Conservation (phyloP, 2,888 invertebrate species). For the Crossocerus cetratus region DNA sequence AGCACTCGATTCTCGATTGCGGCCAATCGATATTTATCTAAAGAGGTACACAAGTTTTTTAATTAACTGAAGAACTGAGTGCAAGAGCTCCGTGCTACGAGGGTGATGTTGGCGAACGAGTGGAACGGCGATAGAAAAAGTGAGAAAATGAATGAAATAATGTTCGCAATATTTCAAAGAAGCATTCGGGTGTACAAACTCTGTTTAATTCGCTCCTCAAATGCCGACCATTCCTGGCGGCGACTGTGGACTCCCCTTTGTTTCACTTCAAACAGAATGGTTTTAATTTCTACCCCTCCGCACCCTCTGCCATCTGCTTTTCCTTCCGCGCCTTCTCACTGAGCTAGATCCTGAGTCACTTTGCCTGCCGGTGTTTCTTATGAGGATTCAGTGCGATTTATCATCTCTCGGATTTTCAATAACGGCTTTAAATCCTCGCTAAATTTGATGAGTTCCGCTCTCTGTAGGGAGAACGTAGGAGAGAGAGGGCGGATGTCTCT, state of each 20-base stretch:
- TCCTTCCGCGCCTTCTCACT: not conserved
- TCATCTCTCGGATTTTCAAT: slow-evolving; percentile 8
- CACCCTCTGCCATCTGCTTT: no score
- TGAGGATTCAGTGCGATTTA: slow-evolving; percentile 6
- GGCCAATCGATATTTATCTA: not conserved
- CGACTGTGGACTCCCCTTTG: not conserved
- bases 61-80: no score
- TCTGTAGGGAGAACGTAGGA: not conserved
- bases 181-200: no score
- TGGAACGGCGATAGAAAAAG: no score
- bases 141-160: no score
- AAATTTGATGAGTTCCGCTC: slow-evolving; percentile 9
- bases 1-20: not conserved
- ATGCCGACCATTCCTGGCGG: no score
- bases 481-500: no score
- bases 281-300: not conserved
- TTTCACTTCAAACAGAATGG: slow-evolving; percentile 1
- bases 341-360: not conserved
- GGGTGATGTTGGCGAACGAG: no score
- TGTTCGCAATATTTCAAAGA: no score
- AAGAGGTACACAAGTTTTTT: not conserved
- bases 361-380: not conserved
- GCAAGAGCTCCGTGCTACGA: no score
- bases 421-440: slow-evolving; percentile 12
- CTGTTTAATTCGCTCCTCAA: no score